phyloP scores from a whole-genome alignment of 2,113 vertebrate species.

The Hypocryptadius cinnamomeus region DNA sequence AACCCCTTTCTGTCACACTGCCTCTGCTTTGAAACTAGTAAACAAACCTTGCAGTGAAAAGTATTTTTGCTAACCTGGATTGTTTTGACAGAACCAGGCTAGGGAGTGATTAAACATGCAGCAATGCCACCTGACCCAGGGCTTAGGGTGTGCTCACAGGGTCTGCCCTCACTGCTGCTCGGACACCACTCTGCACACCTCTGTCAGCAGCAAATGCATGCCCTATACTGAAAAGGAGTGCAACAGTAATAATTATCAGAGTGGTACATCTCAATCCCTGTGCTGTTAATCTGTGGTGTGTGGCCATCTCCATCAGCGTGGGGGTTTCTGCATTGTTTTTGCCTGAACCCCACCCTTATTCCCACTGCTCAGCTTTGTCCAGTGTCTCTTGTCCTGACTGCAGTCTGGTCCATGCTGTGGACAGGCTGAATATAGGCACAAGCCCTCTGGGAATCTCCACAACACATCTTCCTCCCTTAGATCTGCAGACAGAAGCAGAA shows the following conservation, averaged over 20 bases:
- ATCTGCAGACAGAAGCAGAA: background rate
- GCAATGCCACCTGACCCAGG: background rate
- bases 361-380: background rate
- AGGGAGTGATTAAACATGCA: background rate
- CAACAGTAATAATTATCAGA: background rate
- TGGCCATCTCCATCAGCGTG: background rate
- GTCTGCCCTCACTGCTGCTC: background rate
- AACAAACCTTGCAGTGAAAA: slow-evolving; percentile 8
- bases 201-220: background rate
- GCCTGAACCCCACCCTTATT: background rate
- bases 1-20: slow-evolving; percentile 30
- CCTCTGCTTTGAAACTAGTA: slow-evolving; percentile 19
- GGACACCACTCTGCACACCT: background rate
- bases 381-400: background rate
- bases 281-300: background rate
- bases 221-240: background rate
- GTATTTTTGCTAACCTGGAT: background rate
- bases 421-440: background rate
- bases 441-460: background rate
- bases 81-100: slow-evolving; percentile 16
- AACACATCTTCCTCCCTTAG: background rate
- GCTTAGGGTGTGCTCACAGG: background rate
- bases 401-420: background rate
- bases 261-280: background rate
- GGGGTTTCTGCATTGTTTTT: background rate